phyloP scores from a whole-genome alignment of 2,888 invertebrate species.

The Gari tellinella region DNA sequence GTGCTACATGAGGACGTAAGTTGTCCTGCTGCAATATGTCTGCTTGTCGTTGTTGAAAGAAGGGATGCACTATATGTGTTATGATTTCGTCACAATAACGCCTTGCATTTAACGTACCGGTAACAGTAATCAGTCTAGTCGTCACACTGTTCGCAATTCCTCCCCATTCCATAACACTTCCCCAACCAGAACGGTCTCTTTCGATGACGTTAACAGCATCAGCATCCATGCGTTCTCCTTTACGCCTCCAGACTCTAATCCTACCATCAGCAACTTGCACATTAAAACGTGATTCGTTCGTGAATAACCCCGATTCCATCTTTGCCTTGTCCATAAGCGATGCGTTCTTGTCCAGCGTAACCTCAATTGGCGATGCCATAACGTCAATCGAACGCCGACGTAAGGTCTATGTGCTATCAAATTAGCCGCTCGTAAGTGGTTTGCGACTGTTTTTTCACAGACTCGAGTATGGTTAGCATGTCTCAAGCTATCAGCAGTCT shows the following conservation, averaged over 20 bases:
- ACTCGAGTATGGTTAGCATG: constrained; percentile 14
- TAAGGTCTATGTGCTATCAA: constrained; percentile 7
- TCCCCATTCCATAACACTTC: constrained; percentile 47
- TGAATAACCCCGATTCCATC: constrained; percentile 21
- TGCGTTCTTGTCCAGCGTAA: constrained; percentile 12
- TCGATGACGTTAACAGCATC: constrained; percentile 23
- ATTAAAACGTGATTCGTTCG: constrained; percentile 34
- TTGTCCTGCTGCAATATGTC: constrained; percentile 4
- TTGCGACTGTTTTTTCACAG: constrained; percentile 7
- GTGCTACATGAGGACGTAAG: neutral
- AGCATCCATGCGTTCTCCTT: constrained; percentile 22
- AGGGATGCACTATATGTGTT: constrained; percentile 19
- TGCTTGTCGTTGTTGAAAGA: no score
- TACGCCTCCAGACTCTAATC: constrained; percentile 22
- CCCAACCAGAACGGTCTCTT: constrained; percentile 40
- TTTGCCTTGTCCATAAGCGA: no score
- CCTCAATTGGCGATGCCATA: constrained; percentile 2
- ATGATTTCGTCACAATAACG: constrained; percentile 44
- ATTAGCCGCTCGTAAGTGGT: constrained; percentile 1
- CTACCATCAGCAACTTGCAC: constrained; percentile 18
- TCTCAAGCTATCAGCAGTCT: neutral
- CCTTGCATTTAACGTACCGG: constrained; percentile 37
- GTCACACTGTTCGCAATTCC: constrained; percentile 23
- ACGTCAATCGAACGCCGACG: constrained; percentile 4
- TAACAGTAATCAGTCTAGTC: constrained; percentile 20